A percentile compares a stretch with the other conserved stretches of the same genome.
Evolutionary conservation across 1,140 invertebrate genomes (phyloP).

Genomic region (Antheraea mylitta): DNA sequence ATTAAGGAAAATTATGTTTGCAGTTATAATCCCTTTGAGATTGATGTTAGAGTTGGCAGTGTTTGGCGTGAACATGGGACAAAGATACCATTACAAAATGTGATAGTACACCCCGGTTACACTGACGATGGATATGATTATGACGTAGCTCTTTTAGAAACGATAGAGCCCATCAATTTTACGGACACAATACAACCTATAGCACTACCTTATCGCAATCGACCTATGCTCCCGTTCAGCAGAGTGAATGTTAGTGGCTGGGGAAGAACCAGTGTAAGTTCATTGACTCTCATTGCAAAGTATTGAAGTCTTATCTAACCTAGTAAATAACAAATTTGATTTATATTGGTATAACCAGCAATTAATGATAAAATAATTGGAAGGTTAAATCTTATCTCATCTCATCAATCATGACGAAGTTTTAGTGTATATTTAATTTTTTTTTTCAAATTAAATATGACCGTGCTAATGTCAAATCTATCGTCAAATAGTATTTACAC

Average conservation of each 20-base stretch:
- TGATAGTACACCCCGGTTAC: conserved; percentile 73
- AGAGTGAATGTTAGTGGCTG: conserved; percentile 55
- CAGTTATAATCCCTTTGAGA: conserved; percentile 59
- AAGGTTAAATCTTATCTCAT: too few species aligned
- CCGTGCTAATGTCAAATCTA: too few species aligned
- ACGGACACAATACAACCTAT: conserved; percentile 49
- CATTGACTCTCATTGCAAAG: neutral
- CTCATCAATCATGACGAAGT: too few species aligned
- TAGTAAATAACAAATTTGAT: too few species aligned
- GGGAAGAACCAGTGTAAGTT: conserved; percentile 47
- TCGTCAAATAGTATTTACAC: too few species aligned
- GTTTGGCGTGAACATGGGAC: conserved; percentile 55
- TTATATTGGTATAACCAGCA: too few species aligned
- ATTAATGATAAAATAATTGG: too few species aligned
- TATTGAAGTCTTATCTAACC: too few species aligned
- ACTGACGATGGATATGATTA: conserved; percentile 74
- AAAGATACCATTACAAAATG: conserved; percentile 59
- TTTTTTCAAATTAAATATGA: too few species aligned
- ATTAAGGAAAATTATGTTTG: neutral
- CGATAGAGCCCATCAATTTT: conserved; percentile 50
- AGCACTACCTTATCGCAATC: conserved; percentile 31
- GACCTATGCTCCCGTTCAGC: conserved; percentile 30
- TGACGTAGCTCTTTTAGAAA: conserved; percentile 80
- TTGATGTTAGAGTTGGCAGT: conserved; percentile 67
- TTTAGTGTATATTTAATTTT: too few species aligned